Conservation (phyloP, 2,797 vertebrate species). For the Orestias chungarensis region DNA sequence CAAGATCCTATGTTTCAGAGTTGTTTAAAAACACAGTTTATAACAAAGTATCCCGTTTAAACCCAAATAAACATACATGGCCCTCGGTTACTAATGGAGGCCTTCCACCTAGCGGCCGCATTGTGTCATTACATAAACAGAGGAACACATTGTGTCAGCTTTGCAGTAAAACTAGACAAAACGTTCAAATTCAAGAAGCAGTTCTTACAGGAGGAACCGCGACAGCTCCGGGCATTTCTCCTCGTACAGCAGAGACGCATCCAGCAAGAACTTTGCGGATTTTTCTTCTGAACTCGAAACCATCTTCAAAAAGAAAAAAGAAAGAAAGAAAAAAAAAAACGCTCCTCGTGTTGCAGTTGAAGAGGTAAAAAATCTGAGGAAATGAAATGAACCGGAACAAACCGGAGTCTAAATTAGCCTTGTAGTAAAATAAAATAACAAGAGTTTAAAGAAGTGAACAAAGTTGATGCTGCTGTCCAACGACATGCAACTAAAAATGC, state of each 20-base stretch:
- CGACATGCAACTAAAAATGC: fast-evolving
- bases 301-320: conserved; percentile 21
- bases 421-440: fast-evolving
- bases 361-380: not conserved
- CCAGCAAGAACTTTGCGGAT: conserved; percentile 49
- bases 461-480: fast-evolving
- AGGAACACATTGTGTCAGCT: fast-evolving
- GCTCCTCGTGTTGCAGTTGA: not conserved
- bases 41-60: not conserved
- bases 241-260: conserved; percentile 72
- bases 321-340: not conserved
- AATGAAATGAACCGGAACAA: not conserved
- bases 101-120: conserved; percentile 60
- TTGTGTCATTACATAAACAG: conserved; percentile 52
- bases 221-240: conserved; percentile 77
- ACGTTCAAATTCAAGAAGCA: not conserved
- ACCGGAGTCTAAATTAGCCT: not conserved
- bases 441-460: fast-evolving
- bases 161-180: too few relatives aligned
- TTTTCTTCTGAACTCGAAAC: fast-evolving
- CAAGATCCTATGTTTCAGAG: not conserved
- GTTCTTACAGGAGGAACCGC: conserved; percentile 78
- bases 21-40: not conserved
- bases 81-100: conserved; percentile 10
- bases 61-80: not conserved